Percentiles rank a stretch among this genome's conserved stretches.
Conservation (phyloP, 2,888 invertebrate species). For the Thalpophila matura region DNA sequence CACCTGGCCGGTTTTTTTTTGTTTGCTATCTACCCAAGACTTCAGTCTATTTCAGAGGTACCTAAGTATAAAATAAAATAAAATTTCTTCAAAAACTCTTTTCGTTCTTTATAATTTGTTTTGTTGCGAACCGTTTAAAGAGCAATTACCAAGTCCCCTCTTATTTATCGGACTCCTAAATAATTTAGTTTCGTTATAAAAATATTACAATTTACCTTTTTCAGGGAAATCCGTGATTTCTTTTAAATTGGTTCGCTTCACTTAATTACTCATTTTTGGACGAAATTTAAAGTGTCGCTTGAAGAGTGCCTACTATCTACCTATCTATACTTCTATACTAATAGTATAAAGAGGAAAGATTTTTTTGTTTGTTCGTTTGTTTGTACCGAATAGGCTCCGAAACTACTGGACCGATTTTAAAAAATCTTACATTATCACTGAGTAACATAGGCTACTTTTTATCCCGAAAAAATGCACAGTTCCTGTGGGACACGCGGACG, state of each 20-base stretch:
- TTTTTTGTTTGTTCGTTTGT: too few species aligned
- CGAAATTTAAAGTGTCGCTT: neutral
- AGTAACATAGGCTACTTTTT: too few species aligned
- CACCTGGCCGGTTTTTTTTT: too few species aligned
- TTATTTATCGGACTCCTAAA: conserved; percentile 52
- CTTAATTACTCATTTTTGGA: conserved; percentile 32
- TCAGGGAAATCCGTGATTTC: conserved; percentile 41
- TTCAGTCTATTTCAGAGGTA: conserved; percentile 10
- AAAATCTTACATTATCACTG: too few species aligned
- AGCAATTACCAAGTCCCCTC: conserved; percentile 63
- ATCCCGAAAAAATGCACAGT: too few species aligned
- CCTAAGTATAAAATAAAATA: conserved; percentile 25
- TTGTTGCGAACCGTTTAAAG: conserved; percentile 60
- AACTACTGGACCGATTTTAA: too few species aligned
- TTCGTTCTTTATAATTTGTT: conserved; percentile 58
- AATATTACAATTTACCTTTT: conserved; percentile 35
- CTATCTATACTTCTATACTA: conserved; percentile 14
- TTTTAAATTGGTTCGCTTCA: conserved; percentile 59
- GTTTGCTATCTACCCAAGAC: neutral
- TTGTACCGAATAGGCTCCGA: too few species aligned
- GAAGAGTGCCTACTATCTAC: neutral
- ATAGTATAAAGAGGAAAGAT: too few species aligned
- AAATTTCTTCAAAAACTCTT: conserved; percentile 51
- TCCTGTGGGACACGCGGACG: too few species aligned
- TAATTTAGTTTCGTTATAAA: conserved; percentile 47